Base-by-base conservation (phyloP, 2,888 invertebrate species). In the Trachelus troglodyta region DNA sequence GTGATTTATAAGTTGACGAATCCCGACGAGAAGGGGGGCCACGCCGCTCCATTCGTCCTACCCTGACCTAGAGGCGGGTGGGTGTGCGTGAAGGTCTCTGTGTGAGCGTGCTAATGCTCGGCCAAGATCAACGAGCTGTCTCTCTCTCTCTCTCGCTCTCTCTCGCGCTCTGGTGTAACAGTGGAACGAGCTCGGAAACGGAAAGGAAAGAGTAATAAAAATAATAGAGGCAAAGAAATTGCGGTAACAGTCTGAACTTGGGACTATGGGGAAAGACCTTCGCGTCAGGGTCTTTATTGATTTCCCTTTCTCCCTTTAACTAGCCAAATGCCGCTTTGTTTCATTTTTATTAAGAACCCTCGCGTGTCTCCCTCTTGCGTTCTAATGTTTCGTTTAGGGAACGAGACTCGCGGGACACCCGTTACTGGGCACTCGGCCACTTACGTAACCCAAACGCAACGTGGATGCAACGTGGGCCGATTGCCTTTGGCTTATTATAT, bases 1-100 rank as follows among this genome's bases (percentile, higher is more conserved):
- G 83, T 85, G 85, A 86, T 86, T 86, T 85, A 86, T 86, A 86
- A 84, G 83, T 84, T 81, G 77, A 81, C 31, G 34, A 71, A 71
- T 71, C 33, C 15, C 71, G 33, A 71, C 71, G 68, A 81, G 23
- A 56, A 23, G 56, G 73, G 76, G 76, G 77, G 79, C 56, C 79
- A 79, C 81, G 80, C 79, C 81, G 81, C 81, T 79, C 76, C 82
- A 23, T 6, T 56, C 56, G 56, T 56, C 56, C 56, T 56, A 56
- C 56, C 23, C 56, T 56, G 56, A 56, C 56, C 56, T 56, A 56
- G 56, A 56, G 23, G 56, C 56, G 56, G 56, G 56, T 56, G 56
- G 56, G 56, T 56, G 56, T 56, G 56, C 56, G 56, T 9, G 56
- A 56, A 56, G 56, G 56, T 56, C 23, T 56, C 56, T 56, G 56